Evolutionary conservation across 2,797 vertebrate genomes (phyloP).

Genomic region (Helarctos malayanus): DNA sequence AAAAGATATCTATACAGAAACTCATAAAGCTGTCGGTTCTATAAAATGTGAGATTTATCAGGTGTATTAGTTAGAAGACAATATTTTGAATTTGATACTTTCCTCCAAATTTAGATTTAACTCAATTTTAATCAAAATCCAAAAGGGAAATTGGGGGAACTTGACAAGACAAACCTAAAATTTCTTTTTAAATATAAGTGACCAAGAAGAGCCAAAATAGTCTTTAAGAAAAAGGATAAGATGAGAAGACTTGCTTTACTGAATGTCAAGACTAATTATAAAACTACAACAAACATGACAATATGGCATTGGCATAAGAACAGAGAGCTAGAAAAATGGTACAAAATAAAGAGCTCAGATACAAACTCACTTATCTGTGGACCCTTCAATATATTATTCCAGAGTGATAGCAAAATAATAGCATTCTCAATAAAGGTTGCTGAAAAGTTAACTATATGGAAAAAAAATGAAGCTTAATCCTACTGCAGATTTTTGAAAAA

Average conservation of each 20-base stretch:
- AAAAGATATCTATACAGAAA: neutral
- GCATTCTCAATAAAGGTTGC: neutral
- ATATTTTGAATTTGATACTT: neutral
- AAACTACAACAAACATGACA: neutral
- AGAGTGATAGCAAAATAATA: neutral
- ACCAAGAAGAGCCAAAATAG: neutral
- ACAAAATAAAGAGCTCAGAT: neutral
- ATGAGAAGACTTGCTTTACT: neutral
- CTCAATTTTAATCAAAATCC: neutral
- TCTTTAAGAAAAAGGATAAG: neutral
- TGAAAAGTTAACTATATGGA: neutral
- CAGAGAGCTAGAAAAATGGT: neutral
- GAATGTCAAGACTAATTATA: conserved; percentile 40
- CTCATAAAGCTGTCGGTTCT: neutral
- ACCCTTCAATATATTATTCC: neutral
- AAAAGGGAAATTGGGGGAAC: neutral
- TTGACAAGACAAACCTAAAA: neutral
- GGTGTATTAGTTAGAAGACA: neutral
- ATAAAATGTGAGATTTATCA: neutral
- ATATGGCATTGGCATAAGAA: neutral
- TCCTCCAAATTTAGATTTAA: neutral
- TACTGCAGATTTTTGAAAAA: neutral
- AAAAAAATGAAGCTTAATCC: neutral
- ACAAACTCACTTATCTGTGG: neutral
- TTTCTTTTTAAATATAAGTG: conserved; percentile 5